phyloP scores from a whole-genome alignment of 2,113 vertebrate species.

The Takifugu bimaculatus region DNA sequence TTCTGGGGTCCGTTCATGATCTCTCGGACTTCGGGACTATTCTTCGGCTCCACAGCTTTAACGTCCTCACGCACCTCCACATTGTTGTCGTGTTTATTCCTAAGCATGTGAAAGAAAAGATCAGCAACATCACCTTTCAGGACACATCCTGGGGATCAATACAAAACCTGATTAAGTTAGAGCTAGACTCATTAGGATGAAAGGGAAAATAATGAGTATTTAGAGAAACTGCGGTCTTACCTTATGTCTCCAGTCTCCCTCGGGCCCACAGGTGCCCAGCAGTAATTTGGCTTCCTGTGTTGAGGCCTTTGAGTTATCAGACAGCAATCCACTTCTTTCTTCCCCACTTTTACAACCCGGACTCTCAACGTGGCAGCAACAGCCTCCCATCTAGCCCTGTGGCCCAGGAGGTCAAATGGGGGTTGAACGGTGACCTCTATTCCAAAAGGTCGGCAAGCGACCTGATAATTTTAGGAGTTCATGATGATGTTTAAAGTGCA shows the following conservation, averaged over 20 bases:
- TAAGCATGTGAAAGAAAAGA: slow-evolving; percentile 12
- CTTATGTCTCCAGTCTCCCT: slow-evolving; percentile 23
- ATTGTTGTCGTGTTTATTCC: not conserved
- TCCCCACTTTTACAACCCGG: slow-evolving; percentile 52
- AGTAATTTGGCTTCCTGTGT: slow-evolving; percentile 8
- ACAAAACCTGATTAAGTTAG: too few species aligned
- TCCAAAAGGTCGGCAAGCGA: slow-evolving; percentile 20
- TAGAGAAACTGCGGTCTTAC: slow-evolving; percentile 25
- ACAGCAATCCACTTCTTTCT: slow-evolving; percentile 64
- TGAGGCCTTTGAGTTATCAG: slow-evolving; percentile 32
- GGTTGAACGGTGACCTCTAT: slow-evolving; percentile 20
- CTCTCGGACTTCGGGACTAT: slow-evolving; percentile 15
- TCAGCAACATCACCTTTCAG: not conserved
- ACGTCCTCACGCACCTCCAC: not conserved
- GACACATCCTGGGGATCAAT: not conserved
- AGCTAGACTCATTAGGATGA: too few species aligned
- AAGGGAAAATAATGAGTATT: too few species aligned
- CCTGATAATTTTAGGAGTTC: slow-evolving; percentile 45
- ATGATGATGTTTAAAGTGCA: slow-evolving; percentile 32
- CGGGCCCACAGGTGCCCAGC: slow-evolving; percentile 23
- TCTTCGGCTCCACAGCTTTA: slow-evolving; percentile 7
- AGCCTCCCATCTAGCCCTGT: slow-evolving; percentile 67
- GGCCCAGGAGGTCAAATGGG: slow-evolving; percentile 20
- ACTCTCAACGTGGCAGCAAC: slow-evolving; percentile 55
- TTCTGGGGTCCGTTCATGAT: slow-evolving; percentile 25